These are phyloP conservation scores for Hydrotaea diabolus DNA, from an alignment of 2,888 invertebrate genomes.

Conservation along the genomic window DNA sequence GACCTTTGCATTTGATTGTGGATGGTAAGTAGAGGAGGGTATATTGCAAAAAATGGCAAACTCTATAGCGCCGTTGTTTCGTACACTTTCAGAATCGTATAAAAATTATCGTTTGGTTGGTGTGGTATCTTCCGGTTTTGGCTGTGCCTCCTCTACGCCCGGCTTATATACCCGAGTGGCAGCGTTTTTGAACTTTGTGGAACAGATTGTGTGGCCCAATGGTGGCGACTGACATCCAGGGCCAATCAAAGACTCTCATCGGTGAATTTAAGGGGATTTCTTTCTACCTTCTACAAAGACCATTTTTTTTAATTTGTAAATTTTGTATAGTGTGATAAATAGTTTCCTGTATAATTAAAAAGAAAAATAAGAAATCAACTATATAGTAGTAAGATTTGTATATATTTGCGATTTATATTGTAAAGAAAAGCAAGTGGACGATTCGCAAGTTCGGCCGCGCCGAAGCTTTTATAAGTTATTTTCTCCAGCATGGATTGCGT, in stretches of 20 bases:
- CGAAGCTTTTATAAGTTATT: too few species aligned
- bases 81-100: constrained; percentile 36
- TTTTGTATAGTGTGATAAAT: constrained; percentile 23
- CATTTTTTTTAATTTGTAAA: constrained; percentile 17
- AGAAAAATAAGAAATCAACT: not conserved
- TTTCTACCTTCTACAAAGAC: not conserved
- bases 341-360: constrained; percentile 20
- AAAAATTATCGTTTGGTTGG: constrained; percentile 74
- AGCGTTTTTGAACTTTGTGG: constrained; percentile 77
- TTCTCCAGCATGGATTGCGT: too few species aligned
- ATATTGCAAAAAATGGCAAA: too few species aligned
- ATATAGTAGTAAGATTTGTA: not conserved
- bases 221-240: constrained; percentile 42
- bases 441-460: too few species aligned
- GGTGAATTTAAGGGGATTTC: not conserved
- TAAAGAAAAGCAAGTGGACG: constrained; percentile 8
- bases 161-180: constrained; percentile 78
- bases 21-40: constrained; percentile 61
- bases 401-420: not conserved
- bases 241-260: constrained; percentile 14
- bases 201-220: constrained; percentile 76
- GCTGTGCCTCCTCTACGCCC: constrained; percentile 75
- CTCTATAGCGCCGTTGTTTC: too few species aligned
- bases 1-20: constrained; percentile 73
- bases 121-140: constrained; percentile 76